These are phyloP conservation scores for Rutpela maculata DNA, from an alignment of 2,888 invertebrate species.

Conservation along the genomic window DNA sequence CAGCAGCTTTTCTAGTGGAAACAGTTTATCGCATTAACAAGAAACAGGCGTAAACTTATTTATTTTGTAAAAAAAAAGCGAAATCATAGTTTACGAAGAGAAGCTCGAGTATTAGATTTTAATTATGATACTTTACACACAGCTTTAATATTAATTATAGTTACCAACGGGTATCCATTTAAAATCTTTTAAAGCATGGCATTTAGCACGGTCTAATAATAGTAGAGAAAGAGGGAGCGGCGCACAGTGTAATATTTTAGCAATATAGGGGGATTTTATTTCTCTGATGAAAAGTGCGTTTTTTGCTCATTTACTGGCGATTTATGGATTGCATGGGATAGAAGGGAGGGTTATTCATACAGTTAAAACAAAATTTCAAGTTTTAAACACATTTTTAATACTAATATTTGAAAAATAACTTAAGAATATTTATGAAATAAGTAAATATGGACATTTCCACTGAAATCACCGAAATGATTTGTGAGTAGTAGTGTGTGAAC, in stretches of 20 bases:
- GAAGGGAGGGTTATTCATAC: too few species aligned
- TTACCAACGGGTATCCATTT: slow-evolving; percentile 31
- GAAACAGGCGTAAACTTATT: slow-evolving; percentile 31
- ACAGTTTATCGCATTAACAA: slow-evolving; percentile 30
- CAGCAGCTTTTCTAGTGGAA: slow-evolving; percentile 24
- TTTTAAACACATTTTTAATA: too few species aligned
- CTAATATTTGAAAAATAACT: too few species aligned
- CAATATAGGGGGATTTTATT: too few species aligned
- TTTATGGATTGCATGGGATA: too few species aligned
- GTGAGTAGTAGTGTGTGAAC: too few species aligned
- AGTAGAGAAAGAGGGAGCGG: neutral
- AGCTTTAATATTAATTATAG: slow-evolving; percentile 34
- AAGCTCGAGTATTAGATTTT: slow-evolving; percentile 34
- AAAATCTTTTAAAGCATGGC: slow-evolving; percentile 24
- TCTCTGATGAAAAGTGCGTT: too few species aligned
- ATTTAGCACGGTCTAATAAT: slow-evolving; percentile 21
- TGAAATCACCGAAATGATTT: too few species aligned
- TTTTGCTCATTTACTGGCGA: too few species aligned
- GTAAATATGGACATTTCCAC: too few species aligned
- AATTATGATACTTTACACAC: slow-evolving; percentile 34
- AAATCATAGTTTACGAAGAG: slow-evolving; percentile 32
- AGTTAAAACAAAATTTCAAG: too few species aligned
- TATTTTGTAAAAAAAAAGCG: slow-evolving; percentile 5
- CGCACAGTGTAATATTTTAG: neutral
- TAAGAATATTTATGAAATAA: too few species aligned